These are phyloP conservation scores for Hippopotamyrus pictus DNA, from an alignment of 2,797 vertebrate genomes.

Conservation along the genomic window DNA sequence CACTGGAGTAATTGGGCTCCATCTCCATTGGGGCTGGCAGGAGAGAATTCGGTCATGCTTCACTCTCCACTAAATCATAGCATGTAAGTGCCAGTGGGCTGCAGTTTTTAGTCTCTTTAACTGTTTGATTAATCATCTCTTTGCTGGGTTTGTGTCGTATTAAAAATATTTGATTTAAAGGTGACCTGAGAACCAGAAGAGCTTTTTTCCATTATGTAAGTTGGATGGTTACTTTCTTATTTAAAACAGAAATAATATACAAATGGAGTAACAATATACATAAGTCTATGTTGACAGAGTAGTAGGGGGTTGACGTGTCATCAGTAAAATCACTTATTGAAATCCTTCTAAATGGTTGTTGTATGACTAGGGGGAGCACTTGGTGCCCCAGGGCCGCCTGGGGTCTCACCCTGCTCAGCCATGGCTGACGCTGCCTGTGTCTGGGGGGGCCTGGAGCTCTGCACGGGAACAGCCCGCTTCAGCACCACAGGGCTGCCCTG, in stretches of 20 bases:
- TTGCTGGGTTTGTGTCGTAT: background rate
- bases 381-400: background rate
- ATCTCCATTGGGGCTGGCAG: slow-evolving; percentile 42
- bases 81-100: background rate
- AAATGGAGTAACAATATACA: background rate
- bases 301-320: background rate
- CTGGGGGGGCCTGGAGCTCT: slow-evolving; percentile 60
- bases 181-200: background rate
- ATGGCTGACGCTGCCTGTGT: slow-evolving; percentile 33
- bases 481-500: slow-evolving; percentile 58
- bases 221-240: background rate
- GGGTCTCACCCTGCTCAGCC: slow-evolving; percentile 66
- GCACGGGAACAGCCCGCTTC: slow-evolving; percentile 69
- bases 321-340: background rate
- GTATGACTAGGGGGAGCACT: background rate
- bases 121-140: background rate
- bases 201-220: background rate
- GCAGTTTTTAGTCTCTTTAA: background rate
- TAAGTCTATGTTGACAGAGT: background rate
- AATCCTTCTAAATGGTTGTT: background rate
- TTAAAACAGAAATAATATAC: background rate
- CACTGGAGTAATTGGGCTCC: background rate
- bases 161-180: background rate
- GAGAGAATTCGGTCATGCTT: background rate
- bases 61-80: background rate